Conservation (phyloP, 2,888 invertebrate genomes). For the Nephrotoma appendiculata region DNA sequence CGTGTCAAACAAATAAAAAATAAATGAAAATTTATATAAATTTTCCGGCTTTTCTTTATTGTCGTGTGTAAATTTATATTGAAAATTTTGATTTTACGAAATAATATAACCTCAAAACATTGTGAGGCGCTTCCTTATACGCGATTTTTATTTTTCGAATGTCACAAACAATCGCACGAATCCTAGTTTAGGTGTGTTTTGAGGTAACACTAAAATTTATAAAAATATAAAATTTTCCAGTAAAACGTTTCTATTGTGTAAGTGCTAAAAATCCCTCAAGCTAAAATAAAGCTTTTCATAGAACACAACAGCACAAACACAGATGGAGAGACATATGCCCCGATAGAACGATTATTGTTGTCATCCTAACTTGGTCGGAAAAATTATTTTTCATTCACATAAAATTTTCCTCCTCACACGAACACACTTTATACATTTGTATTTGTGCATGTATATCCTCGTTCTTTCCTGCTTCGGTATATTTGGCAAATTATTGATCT, state of each 20-base stretch:
- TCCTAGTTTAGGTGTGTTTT: not conserved
- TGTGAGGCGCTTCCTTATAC: no score
- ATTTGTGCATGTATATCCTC: not conserved
- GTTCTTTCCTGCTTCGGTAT: not conserved
- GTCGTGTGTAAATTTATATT: not conserved
- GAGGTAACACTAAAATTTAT: not conserved
- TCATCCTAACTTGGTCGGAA: not conserved
- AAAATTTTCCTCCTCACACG: not conserved
- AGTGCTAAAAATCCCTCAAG: not conserved
- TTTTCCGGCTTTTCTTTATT: not conserved
- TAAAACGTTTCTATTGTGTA: not conserved
- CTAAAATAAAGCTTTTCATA: not conserved
- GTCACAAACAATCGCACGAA: not conserved
- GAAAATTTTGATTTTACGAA: not conserved
- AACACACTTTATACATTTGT: not conserved
- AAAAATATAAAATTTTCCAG: not conserved
- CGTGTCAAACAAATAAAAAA: not conserved
- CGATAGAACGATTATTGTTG: not conserved
- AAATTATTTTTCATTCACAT: not conserved
- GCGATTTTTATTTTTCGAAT: not conserved
- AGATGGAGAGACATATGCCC: not conserved
- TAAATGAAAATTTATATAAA: not conserved
- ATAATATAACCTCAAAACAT: not conserved
- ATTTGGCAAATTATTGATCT: not conserved
- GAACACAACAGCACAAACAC: not conserved